Evolutionary conservation across 2,797 vertebrate genomes (phyloP), one percentile per base, ranked within the genome.

Genomic region (Podargus strigoides): DNA sequence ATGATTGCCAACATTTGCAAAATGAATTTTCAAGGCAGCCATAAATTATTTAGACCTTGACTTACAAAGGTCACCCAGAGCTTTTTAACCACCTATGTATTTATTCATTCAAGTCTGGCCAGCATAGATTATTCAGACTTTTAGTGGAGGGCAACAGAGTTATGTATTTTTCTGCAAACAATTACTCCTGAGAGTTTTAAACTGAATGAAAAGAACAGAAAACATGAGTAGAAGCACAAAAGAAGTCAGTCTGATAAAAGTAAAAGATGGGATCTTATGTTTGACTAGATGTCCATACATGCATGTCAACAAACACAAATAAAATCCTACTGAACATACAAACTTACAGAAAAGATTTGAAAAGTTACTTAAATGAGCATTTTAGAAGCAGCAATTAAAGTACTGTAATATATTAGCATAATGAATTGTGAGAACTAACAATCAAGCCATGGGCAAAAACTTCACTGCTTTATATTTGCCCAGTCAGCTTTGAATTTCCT

Each of bases 401-500:
- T 91, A 89, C 64, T 92, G 76, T 86, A 93, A 96, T 67, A 53
- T 44, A 96, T 97, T 95, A 97, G 89, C 94, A 97, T 96, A 97
- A 97, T 92, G 89, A 95, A 95, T 92, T 97, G 91, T 95, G 96
- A 97, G 95, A 97, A 96, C 91, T 93, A 96, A 96, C 93, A 97
- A 90, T 95, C 81, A 67, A 94, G 95, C 92, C 94, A 63, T 93
- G 89, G 86, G 94, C 90, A 97, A 96, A 96, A 96, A 72, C 83
- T 81, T 93, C 80, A 84, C 36, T 80, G 94, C 95, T 96, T 97
- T 97, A 70, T 97, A 93, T 96, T 96, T 97, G 91, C 89, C 87
- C 91, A 97, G 95, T 96, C 89, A 97, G 97, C 92, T 96, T 91
- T 96, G 95, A 96, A 96, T 97, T 96, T 97, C 93, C 90, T 96